Evolutionary conservation across 2,888 invertebrate genomes (phyloP).

Genomic region (Chirona hameri): DNA sequence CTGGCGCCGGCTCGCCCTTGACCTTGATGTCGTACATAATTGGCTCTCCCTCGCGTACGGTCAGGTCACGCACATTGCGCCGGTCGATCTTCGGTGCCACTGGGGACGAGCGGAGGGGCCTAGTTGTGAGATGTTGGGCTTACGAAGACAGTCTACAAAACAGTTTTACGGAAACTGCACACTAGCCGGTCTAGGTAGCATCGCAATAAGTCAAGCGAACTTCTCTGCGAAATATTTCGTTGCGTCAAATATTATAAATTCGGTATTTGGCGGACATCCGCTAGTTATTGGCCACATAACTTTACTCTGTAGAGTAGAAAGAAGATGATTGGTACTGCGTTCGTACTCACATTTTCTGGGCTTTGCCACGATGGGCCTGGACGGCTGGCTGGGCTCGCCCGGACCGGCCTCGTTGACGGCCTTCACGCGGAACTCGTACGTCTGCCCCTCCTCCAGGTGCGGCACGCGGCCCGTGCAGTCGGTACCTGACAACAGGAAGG

Average conservation of each 20-base stretch:
- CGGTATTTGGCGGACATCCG: no score
- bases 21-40: constrained; percentile 85
- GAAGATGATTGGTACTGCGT: no score
- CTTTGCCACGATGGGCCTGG: constrained; percentile 79
- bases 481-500: background rate
- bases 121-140: no score
- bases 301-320: no score
- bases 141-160: no score
- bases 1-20: constrained; percentile 86
- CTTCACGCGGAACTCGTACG: constrained; percentile 89
- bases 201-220: no score
- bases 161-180: no score
- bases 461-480: constrained; percentile 77
- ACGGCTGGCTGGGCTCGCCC: constrained; percentile 80
- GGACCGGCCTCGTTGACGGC: constrained; percentile 93
- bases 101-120: constrained; percentile 48
- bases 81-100: constrained; percentile 96
- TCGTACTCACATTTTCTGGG: constrained; percentile 71
- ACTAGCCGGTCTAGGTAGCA: no score
- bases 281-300: no score
- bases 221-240: no score
- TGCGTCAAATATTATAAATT: no score
- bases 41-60: constrained; percentile 86
- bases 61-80: constrained; percentile 76
- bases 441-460: constrained; percentile 84